Evolutionary conservation across 2,888 invertebrate species (phyloP), one percentile per base, ranked within the genome.

Genomic region (Phrixothrix hirtus): DNA sequence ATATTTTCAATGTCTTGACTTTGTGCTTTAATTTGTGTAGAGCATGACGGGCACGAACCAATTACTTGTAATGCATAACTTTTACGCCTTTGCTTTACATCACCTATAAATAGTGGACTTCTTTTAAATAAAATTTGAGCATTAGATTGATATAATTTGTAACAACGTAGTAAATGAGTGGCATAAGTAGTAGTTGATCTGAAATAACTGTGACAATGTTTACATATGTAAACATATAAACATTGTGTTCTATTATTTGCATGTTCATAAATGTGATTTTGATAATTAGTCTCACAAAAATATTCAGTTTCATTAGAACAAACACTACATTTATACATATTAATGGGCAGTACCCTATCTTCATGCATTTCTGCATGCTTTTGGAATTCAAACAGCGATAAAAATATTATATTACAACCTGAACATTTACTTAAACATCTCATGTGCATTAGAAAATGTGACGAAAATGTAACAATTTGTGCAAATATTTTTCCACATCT

Each of bases 401-500:
- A 75, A 68, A 78, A 80, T 41, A 74, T 74, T 10, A 73, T 67
- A 16, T 73, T 70, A 64, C 82, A 81, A 14, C 62, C 55, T 30
- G 73, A 70, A 60, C 81, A 80, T 69, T 68, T 70, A 69, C 61
- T 75, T 74, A 68, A 46, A 7, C 43, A 36, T 48, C 64, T 58
- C 39, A 81, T 64, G 62, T 83, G 82, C 30, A 64, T 64, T 45
- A 68, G 75, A 66, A 83, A 77, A 65, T 83, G 83, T 0, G 72
- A 58, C 29, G 67, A 73, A 55, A 74, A 78, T 47, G 81, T 77
- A 51, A 73, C 72, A 6, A 76, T 76, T 61, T 79, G 78, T 2
- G 74, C 71, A 55, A 81, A 78, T 26, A 78, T 59, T 47, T 72
- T 73, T 44, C 79, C 79, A 31, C 77, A 74, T 17, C 68, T 68